These are phyloP conservation scores for Leptura quadrifasciata DNA, from an alignment of 2,888 invertebrate species.

Conservation along the genomic window DNA sequence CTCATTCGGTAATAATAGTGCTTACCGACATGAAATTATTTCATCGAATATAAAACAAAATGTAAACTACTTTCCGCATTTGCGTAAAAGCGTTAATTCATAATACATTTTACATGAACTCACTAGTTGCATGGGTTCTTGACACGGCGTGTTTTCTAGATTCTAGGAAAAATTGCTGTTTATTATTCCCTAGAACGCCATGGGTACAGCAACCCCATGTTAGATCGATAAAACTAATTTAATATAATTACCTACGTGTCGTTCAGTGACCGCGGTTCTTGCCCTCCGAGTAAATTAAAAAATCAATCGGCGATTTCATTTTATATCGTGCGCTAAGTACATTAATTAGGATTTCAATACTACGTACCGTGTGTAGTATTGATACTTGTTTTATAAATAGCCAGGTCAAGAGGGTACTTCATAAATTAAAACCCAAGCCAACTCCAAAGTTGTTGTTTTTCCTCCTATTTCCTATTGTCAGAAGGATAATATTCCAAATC, in stretches of 20 bases:
- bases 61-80: background rate
- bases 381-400: background rate
- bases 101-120: constrained; percentile 8
- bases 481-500: background rate
- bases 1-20: no score
- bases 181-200: background rate
- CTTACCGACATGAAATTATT: no score
- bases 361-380: background rate
- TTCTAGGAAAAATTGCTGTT: constrained; percentile 12
- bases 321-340: background rate
- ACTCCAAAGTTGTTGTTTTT: background rate
- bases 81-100: background rate
- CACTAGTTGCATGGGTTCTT: background rate
- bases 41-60: no score
- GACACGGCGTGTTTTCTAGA: background rate
- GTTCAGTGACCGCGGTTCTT: constrained; percentile 29
- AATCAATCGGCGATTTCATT: constrained; percentile 8
- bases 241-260: constrained; percentile 19
- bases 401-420: no score
- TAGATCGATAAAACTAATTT: constrained; percentile 32
- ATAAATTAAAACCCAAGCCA: no score
- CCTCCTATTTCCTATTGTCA: background rate
- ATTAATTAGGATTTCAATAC: background rate
- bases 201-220: constrained; percentile 23
- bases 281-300: constrained; percentile 13